These are phyloP conservation scores for Vanessa cardui DNA, from an alignment of 2,888 invertebrate genomes.

Conservation along the genomic window DNA sequence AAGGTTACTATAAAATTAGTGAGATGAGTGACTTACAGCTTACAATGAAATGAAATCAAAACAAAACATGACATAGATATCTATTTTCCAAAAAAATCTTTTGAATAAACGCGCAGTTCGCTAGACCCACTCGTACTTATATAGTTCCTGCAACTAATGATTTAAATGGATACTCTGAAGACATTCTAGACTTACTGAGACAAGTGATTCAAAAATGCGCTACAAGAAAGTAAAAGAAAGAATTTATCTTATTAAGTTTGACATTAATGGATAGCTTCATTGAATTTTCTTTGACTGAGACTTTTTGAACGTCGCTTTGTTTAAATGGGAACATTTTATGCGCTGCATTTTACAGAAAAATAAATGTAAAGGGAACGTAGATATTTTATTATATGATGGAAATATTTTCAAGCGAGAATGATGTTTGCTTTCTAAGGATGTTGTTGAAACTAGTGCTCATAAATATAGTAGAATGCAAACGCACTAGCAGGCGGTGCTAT, in stretches of 20 bases:
- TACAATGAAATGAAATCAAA: no score
- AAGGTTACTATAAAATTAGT: no score
- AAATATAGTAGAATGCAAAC: no score
- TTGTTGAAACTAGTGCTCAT: not conserved
- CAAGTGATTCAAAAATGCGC: not conserved
- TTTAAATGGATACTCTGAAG: not conserved
- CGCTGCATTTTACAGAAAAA: not conserved
- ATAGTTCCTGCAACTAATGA: not conserved
- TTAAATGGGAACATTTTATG: slow-evolving; percentile 1
- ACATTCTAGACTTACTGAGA: not conserved
- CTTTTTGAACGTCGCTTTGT: not conserved
- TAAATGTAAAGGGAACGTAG: not conserved
- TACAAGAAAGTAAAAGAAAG: slow-evolving; percentile 3
- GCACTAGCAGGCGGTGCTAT: no score
- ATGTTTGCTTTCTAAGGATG: not conserved
- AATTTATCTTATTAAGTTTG: slow-evolving; percentile 10
- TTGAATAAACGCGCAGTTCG: no score
- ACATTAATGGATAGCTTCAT: slow-evolving; percentile 8
- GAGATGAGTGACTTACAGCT: no score
- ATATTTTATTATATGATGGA: not conserved
- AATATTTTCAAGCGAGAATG: not conserved
- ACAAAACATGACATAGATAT: no score
- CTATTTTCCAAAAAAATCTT: no score
- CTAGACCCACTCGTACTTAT: no score
- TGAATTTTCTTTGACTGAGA: slow-evolving; percentile 1